phyloP scores from a whole-genome alignment of 2,888 invertebrate genomes.

The Cerceris rybyensis region DNA sequence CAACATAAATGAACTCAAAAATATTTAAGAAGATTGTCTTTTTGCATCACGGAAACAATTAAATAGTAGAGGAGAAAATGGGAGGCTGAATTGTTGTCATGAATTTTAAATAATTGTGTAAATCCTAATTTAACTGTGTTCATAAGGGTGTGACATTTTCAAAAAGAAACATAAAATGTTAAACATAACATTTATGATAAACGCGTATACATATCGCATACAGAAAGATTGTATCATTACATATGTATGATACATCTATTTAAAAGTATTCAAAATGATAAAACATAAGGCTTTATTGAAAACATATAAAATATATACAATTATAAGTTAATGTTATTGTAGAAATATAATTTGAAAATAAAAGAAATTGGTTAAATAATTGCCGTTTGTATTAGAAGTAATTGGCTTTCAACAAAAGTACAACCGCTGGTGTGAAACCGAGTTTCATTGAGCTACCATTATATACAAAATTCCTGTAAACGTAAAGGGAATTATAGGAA shows the following conservation, averaged over 20 bases:
- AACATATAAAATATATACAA: constrained; percentile 14
- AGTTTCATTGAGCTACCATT: not conserved
- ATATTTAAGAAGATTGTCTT: too few relatives aligned
- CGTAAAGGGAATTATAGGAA: not conserved
- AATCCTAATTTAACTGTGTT: too few relatives aligned
- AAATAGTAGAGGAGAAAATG: too few relatives aligned
- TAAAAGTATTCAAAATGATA: not conserved
- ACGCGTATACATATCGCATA: too few relatives aligned
- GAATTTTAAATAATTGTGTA: too few relatives aligned
- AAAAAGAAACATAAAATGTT: too few relatives aligned
- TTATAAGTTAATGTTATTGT: constrained; percentile 1
- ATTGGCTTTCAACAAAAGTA: not conserved
- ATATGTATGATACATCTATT: not conserved
- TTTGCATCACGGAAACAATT: too few relatives aligned
- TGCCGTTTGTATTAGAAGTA: not conserved
- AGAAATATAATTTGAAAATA: constrained; percentile 9
- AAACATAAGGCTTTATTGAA: constrained; percentile 13
- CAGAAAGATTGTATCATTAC: too few relatives aligned
- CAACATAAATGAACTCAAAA: too few relatives aligned
- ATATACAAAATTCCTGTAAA: not conserved
- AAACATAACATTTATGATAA: too few relatives aligned
- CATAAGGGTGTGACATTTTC: too few relatives aligned
- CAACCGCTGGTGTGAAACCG: not conserved
- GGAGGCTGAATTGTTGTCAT: too few relatives aligned
- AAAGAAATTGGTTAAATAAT: not conserved